These are phyloP conservation scores for Papilio helenus DNA, from an alignment of 1,140 invertebrate genomes.

Conservation along the genomic window DNA sequence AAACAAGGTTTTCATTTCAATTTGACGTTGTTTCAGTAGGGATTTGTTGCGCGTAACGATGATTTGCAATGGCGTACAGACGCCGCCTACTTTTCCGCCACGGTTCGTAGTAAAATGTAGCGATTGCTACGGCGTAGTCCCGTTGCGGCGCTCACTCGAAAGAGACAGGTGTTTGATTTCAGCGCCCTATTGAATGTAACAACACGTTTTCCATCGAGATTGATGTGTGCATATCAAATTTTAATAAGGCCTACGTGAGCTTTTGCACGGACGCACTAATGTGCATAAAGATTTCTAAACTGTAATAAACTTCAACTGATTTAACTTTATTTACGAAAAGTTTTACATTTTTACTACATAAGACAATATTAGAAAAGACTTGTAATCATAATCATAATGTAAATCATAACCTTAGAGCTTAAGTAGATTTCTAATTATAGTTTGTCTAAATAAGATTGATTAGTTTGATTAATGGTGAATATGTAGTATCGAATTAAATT, in stretches of 20 bases:
- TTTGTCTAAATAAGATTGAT: no score
- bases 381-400: no score
- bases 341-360: not conserved
- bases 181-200: not conserved
- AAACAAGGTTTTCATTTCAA: not conserved
- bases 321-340: not conserved
- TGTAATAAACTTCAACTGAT: not conserved
- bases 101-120: constrained; percentile 27
- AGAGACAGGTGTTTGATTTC: constrained; percentile 21
- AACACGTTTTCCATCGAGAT: not conserved
- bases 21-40: not conserved
- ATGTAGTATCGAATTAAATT: no score
- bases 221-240: constrained; percentile 5
- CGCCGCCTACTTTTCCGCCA: constrained; percentile 21
- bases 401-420: no score
- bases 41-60: not conserved
- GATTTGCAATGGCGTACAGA: not conserved
- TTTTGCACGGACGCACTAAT: not conserved
- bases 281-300: not conserved
- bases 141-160: constrained; percentile 1
- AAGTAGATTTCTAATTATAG: no score
- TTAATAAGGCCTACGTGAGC: not conserved
- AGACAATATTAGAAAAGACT: no score
- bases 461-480: no score
- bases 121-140: constrained; percentile 25